Evolutionary conservation across 2,113 vertebrate species (phyloP).

Genomic region (Stegastes partitus): DNA sequence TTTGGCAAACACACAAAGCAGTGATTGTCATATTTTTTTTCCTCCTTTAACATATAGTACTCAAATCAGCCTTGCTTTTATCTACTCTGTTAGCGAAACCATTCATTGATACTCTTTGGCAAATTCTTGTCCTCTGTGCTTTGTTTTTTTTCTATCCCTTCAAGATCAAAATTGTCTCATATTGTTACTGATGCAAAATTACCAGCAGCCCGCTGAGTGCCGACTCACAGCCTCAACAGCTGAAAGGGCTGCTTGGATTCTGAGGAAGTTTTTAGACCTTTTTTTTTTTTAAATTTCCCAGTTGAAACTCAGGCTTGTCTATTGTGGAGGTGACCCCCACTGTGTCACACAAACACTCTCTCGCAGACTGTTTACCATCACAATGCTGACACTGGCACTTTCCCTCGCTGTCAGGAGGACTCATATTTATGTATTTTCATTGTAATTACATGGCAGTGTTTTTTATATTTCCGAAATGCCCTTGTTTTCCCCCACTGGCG

Average conservation of each 20-base stretch:
- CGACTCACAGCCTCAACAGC: slow-evolving; percentile 24
- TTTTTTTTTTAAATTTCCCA: slow-evolving; percentile 49
- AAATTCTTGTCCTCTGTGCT: slow-evolving; percentile 19
- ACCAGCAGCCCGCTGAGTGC: slow-evolving; percentile 44
- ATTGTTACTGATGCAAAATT: slow-evolving; percentile 35
- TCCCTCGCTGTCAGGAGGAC: slow-evolving; percentile 69
- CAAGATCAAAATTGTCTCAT: slow-evolving; percentile 28
- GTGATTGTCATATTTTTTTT: neutral
- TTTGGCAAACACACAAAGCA: slow-evolving; percentile 4
- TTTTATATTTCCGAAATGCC: slow-evolving; percentile 69
- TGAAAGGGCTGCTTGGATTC: slow-evolving; percentile 54
- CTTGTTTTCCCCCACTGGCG: slow-evolving; percentile 58
- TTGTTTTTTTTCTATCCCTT: slow-evolving; percentile 8
- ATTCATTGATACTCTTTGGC: slow-evolving; percentile 24
- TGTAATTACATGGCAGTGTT: slow-evolving; percentile 76
- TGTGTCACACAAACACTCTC: slow-evolving; percentile 67
- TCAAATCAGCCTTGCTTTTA: slow-evolving; percentile 1
- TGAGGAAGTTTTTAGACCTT: slow-evolving; percentile 64
- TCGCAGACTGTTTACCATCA: slow-evolving; percentile 77
- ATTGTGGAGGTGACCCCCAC: slow-evolving; percentile 70
- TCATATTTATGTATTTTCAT: slow-evolving; percentile 80
- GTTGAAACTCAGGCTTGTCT: slow-evolving; percentile 48
- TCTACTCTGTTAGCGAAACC: slow-evolving; percentile 17
- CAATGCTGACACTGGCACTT: slow-evolving; percentile 77
- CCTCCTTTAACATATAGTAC: neutral